Conservation (phyloP, 2,113 vertebrate genomes). For the Choloepus hoffmanni region DNA sequence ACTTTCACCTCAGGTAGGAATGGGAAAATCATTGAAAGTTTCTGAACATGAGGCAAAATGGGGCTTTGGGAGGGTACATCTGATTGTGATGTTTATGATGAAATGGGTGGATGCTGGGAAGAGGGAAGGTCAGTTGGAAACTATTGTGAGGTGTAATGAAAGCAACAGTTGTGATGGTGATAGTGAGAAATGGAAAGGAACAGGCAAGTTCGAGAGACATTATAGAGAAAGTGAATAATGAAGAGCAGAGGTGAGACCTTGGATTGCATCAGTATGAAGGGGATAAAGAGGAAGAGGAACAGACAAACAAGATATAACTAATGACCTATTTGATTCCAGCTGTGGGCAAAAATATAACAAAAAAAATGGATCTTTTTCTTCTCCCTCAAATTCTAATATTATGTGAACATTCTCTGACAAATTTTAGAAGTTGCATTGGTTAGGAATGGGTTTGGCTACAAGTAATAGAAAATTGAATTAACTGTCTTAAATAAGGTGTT, state of each 20-base stretch:
- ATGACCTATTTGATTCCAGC: neutral
- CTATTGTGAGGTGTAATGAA: neutral
- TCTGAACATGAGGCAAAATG: neutral
- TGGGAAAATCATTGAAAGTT: neutral
- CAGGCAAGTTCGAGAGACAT: neutral
- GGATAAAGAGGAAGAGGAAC: neutral
- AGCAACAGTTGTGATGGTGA: neutral
- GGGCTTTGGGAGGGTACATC: neutral
- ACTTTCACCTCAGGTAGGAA: neutral
- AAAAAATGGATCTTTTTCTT: neutral
- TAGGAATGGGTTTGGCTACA: neutral
- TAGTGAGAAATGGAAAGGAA: neutral
- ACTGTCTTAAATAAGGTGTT: neutral
- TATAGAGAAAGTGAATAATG: neutral
- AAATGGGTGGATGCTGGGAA: neutral
- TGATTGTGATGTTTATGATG: neutral
- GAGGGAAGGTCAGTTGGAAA: neutral
- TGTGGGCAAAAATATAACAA: neutral
- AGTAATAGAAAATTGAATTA: neutral
- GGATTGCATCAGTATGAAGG: neutral
- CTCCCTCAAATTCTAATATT: neutral
- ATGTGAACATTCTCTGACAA: neutral
- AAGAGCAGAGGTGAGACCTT: neutral
- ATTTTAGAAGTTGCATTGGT: neutral
- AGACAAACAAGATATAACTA: neutral